Evolutionary conservation across 2,797 vertebrate genomes (phyloP).

Genomic region (Urocyon cinereoargenteus): DNA sequence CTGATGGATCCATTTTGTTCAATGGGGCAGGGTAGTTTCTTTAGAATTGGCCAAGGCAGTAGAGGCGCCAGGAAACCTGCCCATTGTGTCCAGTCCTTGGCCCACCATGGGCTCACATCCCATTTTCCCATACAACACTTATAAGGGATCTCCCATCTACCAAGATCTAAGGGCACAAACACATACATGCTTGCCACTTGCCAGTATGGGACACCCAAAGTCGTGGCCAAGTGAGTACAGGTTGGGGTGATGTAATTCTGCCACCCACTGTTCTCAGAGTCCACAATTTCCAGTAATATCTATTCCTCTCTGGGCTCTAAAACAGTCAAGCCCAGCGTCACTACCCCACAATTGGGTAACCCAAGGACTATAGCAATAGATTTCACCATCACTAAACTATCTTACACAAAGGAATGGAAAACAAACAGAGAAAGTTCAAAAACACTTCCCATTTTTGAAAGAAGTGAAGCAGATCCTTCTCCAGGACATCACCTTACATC

Average conservation of each 20-base stretch:
- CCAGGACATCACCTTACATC: not conserved
- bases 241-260: not conserved
- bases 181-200: not conserved
- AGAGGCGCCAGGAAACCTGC: not conserved
- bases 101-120: not conserved
- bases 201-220: not conserved
- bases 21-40: too few relatives aligned
- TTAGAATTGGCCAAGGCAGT: not conserved
- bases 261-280: not conserved
- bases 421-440: not conserved
- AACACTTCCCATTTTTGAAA: not conserved
- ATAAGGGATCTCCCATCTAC: not conserved
- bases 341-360: not conserved
- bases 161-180: not conserved
- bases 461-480: not conserved
- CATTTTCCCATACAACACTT: not conserved
- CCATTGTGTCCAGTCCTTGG: fast-evolving
- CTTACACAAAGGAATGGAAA: not conserved
- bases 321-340: not conserved
- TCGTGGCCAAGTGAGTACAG: fast-evolving
- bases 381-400: fast-evolving
- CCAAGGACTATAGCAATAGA: not conserved
- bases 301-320: not conserved
- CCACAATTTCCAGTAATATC: not conserved
- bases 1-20: not conserved